Evolutionary conservation across 2,797 vertebrate genomes (phyloP).

Genomic region (Falco berigora): DNA sequence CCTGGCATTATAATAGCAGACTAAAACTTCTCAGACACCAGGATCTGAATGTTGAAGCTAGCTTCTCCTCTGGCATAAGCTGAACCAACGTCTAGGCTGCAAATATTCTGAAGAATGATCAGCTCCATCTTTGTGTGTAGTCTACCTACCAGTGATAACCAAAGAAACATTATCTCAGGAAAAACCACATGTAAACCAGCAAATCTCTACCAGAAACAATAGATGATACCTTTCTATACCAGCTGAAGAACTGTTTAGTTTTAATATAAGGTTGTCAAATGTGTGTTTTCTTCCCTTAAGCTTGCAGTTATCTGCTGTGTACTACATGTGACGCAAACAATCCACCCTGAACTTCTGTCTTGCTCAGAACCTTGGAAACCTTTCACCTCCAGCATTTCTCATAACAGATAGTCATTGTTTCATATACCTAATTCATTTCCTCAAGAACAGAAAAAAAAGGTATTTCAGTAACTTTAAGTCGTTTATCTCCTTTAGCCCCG

Average conservation of each 20-base stretch:
- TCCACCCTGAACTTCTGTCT: background rate
- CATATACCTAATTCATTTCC: background rate
- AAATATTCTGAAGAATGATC: background rate
- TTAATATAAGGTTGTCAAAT: background rate
- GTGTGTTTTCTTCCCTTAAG: background rate
- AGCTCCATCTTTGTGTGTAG: background rate
- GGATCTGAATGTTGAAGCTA: background rate
- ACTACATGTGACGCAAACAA: background rate
- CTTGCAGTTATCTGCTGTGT: background rate
- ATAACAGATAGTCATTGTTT: background rate
- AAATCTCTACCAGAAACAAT: background rate
- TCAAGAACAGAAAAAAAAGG: background rate
- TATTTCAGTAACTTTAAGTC: background rate
- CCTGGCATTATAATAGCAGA: background rate
- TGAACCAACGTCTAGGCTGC: background rate
- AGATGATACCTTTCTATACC: background rate
- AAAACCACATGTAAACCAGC: background rate
- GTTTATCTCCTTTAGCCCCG: background rate
- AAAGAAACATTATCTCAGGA: background rate
- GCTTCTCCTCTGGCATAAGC: background rate
- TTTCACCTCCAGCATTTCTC: background rate
- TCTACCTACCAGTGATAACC: background rate
- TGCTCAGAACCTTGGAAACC: background rate
- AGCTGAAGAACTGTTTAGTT: background rate
- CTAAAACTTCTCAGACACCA: background rate